These are phyloP conservation scores for Rhogogaster chlorosoma DNA, from an alignment of 2,888 invertebrate species.

Conservation along the genomic window DNA sequence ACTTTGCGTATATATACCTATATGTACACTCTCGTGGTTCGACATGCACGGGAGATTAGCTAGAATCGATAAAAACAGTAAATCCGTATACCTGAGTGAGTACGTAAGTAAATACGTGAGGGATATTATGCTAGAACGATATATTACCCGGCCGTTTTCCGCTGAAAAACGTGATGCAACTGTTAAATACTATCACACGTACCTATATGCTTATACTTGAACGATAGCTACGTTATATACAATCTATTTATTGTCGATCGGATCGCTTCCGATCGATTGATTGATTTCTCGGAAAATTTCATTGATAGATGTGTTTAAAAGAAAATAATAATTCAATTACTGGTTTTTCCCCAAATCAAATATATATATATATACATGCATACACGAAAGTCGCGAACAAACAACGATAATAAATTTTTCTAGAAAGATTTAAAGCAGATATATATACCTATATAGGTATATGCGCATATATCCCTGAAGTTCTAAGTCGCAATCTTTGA, in stretches of 20 bases:
- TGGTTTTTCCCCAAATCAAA: too few species aligned
- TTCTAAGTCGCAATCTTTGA: not conserved
- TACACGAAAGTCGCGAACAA: not conserved
- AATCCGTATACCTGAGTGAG: too few species aligned
- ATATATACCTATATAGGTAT: not conserved
- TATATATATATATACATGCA: too few species aligned
- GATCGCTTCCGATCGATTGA: not conserved
- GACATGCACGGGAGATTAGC: too few species aligned
- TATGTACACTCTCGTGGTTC: too few species aligned
- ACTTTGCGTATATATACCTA: too few species aligned
- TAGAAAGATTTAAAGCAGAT: not conserved
- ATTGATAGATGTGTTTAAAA: not conserved
- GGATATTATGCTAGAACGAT: too few species aligned
- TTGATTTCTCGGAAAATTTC: not conserved
- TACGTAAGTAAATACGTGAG: too few species aligned
- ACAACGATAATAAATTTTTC: not conserved
- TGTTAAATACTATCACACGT: not conserved
- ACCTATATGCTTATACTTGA: too few species aligned
- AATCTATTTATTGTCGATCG: not conserved
- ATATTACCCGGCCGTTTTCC: not conserved
- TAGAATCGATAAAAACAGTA: too few species aligned
- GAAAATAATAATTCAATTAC: too few species aligned
- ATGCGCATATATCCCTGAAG: not conserved
- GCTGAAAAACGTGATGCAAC: not conserved
- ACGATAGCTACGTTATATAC: too few species aligned